phyloP scores from a whole-genome alignment of 2,888 invertebrate genomes.

The Melanophora roralis region DNA sequence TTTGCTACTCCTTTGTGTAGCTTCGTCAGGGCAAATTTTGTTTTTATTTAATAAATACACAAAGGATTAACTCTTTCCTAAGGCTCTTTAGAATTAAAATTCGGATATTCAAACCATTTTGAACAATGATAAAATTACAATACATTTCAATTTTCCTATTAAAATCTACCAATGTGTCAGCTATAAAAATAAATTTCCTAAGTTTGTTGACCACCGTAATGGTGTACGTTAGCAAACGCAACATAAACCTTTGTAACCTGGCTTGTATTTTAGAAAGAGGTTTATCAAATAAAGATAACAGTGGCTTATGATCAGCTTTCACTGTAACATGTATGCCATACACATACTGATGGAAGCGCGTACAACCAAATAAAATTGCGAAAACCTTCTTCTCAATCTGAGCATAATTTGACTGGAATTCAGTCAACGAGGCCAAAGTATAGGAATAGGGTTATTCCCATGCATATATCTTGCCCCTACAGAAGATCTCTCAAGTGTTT shows the following conservation, averaged over 20 bases:
- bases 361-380: background rate
- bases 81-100: too few relatives aligned
- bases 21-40: too few relatives aligned
- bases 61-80: too few relatives aligned
- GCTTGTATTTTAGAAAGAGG: slow-evolving; percentile 27
- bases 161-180: too few relatives aligned
- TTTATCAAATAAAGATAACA: slow-evolving; percentile 19
- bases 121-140: too few relatives aligned
- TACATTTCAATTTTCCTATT: too few relatives aligned
- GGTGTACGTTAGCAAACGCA: slow-evolving; percentile 11
- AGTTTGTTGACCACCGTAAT: slow-evolving; percentile 16
- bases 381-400: background rate
- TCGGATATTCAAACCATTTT: too few relatives aligned
- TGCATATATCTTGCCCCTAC: slow-evolving; percentile 6
- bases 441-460: slow-evolving; percentile 1
- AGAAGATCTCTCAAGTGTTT: background rate
- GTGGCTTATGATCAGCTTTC: too few relatives aligned
- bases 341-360: background rate
- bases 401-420: background rate
- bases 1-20: too few relatives aligned
- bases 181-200: slow-evolving; percentile 35
- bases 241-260: slow-evolving; percentile 27
- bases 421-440: background rate
- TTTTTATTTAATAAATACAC: too few relatives aligned
- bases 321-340: background rate